Conservation (phyloP, 2,888 invertebrate species). For the Falcaria lacertinaria region DNA sequence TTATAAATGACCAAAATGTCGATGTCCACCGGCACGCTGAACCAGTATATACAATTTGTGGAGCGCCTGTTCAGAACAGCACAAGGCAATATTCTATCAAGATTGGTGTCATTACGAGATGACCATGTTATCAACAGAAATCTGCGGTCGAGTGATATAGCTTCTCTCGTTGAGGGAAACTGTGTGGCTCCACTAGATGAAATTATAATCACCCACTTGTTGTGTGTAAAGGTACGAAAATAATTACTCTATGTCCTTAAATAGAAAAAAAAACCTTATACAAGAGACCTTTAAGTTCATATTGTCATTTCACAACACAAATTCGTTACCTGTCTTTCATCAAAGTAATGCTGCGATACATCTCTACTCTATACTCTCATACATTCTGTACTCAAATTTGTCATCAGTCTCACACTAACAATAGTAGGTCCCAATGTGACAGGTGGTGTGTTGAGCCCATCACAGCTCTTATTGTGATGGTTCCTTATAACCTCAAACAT, state of each 20-base stretch:
- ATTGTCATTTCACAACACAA: too few relatives aligned
- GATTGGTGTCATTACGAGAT: constrained; percentile 83
- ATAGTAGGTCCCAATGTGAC: too few relatives aligned
- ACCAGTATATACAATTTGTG: constrained; percentile 71
- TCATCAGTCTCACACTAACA: too few relatives aligned
- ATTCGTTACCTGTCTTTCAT: too few relatives aligned
- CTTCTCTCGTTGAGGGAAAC: constrained; percentile 83
- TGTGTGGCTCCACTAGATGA: constrained; percentile 88
- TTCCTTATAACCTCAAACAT: too few relatives aligned
- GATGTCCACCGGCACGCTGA: constrained; percentile 47
- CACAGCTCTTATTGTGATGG: too few relatives aligned
- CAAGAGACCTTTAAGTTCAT: too few relatives aligned
- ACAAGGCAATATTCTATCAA: constrained; percentile 81
- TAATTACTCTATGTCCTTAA: constrained; percentile 45
- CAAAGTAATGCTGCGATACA: too few relatives aligned
- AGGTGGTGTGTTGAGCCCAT: too few relatives aligned
- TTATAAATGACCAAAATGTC: constrained; percentile 23
- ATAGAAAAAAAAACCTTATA: constrained; percentile 72
- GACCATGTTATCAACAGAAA: constrained; percentile 86
- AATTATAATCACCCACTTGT: constrained; percentile 86
- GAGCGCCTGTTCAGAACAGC: constrained; percentile 81
- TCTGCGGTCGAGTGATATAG: constrained; percentile 85
- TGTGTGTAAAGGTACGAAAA: constrained; percentile 79
- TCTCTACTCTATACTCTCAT: too few relatives aligned
- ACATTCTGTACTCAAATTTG: too few relatives aligned